phyloP scores from a whole-genome alignment of 2,888 invertebrate genomes.

The Ceriagrion tenellum region DNA sequence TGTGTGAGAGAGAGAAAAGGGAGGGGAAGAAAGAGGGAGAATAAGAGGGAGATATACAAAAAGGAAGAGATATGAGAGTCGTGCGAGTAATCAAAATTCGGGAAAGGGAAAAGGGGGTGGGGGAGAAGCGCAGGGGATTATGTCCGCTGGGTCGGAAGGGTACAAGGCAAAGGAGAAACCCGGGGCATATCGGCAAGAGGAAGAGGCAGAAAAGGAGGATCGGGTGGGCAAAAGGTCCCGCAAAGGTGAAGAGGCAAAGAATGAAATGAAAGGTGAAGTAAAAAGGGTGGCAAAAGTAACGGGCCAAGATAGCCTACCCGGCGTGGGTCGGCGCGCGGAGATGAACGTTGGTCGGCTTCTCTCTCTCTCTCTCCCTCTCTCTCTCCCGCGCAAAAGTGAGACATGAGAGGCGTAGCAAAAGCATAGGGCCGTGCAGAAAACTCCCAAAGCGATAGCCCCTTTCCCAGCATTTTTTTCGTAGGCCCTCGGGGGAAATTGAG shows the following conservation, averaged over 20 bases:
- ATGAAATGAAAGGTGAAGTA: not conserved
- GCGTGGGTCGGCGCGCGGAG: not conserved
- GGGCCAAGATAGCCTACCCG: not conserved
- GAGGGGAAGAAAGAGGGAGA: no score
- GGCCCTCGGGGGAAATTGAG: not conserved
- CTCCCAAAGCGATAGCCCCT: not conserved
- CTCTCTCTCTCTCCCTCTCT: no score
- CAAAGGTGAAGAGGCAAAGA: not conserved
- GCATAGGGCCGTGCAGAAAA: not conserved
- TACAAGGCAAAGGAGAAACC: not conserved
- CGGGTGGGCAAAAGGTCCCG: not conserved
- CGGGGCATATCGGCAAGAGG: not conserved
- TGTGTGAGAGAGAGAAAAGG: no score
- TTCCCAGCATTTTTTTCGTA: not conserved
- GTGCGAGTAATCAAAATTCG: not conserved
- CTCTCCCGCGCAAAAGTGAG: not conserved
- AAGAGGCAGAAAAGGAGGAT: not conserved
- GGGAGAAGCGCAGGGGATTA: not conserved
- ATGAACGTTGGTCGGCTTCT: not conserved
- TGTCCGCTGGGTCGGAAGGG: not conserved
- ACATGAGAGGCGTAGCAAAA: not conserved
- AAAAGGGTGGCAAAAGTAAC: not conserved
- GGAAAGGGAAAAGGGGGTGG: not conserved
- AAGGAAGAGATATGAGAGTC: not conserved
- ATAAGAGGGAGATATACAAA: no score